These are phyloP conservation scores for Vidua chalybeata DNA, from an alignment of 2,113 vertebrate genomes.

Conservation along the genomic window DNA sequence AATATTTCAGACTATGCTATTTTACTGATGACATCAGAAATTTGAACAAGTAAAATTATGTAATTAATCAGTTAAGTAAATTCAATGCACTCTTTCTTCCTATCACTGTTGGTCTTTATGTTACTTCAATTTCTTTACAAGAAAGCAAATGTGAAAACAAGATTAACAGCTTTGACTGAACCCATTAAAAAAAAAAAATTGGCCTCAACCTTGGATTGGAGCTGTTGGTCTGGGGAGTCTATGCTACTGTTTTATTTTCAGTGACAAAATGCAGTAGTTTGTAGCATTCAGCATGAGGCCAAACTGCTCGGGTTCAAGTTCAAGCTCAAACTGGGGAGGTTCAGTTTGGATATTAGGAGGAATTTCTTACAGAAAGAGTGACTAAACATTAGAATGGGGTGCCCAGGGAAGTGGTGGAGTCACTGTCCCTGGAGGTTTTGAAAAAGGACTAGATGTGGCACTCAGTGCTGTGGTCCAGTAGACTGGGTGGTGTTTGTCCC, in stretches of 20 bases:
- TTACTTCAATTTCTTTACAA: background rate
- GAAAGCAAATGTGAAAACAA: background rate
- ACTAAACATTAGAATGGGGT: background rate
- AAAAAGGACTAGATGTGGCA: background rate
- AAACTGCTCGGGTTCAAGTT: background rate
- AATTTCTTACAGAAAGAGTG: background rate
- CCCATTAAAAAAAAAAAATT: background rate
- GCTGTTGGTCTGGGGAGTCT: background rate
- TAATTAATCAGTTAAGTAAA: background rate
- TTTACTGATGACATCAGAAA: background rate
- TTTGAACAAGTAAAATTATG: background rate
- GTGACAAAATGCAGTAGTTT: background rate
- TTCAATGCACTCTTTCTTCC: background rate
- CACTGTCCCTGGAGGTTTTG: background rate
- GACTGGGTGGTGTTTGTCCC: background rate
- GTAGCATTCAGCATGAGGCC: background rate
- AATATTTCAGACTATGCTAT: background rate
- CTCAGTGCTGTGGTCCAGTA: background rate
- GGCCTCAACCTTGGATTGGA: background rate
- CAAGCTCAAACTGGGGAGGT: background rate
- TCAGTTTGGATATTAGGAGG: background rate
- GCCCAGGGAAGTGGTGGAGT: background rate
- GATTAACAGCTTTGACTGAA: background rate
- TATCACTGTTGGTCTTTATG: background rate
- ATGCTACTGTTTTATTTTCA: background rate